A percentile compares a stretch with the other conserved stretches of the same genome.
These are phyloP conservation scores for Chelon auratus DNA, from an alignment of 2,797 vertebrate species.

Conservation along the genomic window DNA sequence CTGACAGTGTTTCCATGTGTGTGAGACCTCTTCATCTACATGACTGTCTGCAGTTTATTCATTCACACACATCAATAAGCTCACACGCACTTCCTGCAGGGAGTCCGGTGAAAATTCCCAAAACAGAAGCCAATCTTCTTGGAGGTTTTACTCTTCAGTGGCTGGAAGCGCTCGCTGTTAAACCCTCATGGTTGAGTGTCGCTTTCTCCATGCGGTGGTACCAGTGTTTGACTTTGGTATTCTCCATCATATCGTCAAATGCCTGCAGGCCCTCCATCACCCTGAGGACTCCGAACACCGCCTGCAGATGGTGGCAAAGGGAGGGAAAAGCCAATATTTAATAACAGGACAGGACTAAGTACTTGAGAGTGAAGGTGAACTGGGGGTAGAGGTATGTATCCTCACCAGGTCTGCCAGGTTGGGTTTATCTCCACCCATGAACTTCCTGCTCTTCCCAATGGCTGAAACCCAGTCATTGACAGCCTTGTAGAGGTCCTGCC, in stretches of 20 bases:
- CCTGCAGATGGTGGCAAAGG: slow-evolving; percentile 76
- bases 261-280: slow-evolving; percentile 97
- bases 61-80: no score
- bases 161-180: slow-evolving; percentile 1
- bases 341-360: no score
- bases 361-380: no score
- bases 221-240: slow-evolving; percentile 92
- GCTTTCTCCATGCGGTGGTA: slow-evolving; percentile 90
- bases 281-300: slow-evolving; percentile 92
- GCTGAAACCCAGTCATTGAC: slow-evolving; percentile 93
- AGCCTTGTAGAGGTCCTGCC: slow-evolving; percentile 93
- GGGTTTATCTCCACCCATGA: slow-evolving; percentile 93
- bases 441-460: slow-evolving; percentile 90
- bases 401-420: slow-evolving; percentile 97
- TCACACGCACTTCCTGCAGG: no score
- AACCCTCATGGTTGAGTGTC: slow-evolving; percentile 72
- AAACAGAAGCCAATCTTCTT: neutral
- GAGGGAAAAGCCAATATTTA: no score
- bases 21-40: no score
- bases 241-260: slow-evolving; percentile 94
- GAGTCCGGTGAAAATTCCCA: no score
- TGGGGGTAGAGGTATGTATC: neutral
- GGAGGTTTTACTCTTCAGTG: slow-evolving; percentile 14
- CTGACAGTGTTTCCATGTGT: no score
- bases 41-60: no score